Percentiles rank a stretch among this genome's conserved stretches.
Conservation (phyloP, 2,888 invertebrate species). For the Euplagia quadripunctaria region DNA sequence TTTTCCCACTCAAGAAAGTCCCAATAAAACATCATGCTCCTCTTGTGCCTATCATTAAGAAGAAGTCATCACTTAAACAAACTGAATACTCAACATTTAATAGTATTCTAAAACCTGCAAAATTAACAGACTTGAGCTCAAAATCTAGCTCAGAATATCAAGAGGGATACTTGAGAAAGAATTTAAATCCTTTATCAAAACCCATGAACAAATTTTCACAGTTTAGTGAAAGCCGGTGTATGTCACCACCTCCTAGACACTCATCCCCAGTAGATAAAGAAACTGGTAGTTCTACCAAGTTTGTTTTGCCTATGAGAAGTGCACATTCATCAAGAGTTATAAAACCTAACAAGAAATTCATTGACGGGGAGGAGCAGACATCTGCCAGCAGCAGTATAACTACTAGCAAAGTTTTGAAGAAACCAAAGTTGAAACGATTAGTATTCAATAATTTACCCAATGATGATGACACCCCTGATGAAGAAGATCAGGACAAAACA, state of each 20-base stretch:
- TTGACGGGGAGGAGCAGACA: slow-evolving; percentile 89
- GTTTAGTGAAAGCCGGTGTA: slow-evolving; percentile 79
- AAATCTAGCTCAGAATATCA: slow-evolving; percentile 85
- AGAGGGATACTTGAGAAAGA: slow-evolving; percentile 81
- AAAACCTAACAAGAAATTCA: slow-evolving; percentile 95
- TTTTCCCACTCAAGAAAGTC: slow-evolving; percentile 86
- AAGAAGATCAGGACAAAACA: slow-evolving; percentile 70
- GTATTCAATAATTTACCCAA: slow-evolving; percentile 81
- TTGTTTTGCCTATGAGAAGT: slow-evolving; percentile 93
- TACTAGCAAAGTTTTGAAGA: slow-evolving; percentile 82
- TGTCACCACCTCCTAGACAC: slow-evolving; percentile 81
- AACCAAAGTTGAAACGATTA: slow-evolving; percentile 82
- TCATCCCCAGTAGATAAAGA: slow-evolving; percentile 78
- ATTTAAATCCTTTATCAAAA: slow-evolving; percentile 81
- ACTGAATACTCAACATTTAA: slow-evolving; percentile 87
- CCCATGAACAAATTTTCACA: slow-evolving; percentile 83
- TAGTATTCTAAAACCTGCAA: slow-evolving; percentile 89
- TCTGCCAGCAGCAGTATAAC: slow-evolving; percentile 62
- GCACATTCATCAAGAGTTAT: slow-evolving; percentile 95
- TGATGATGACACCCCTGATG: slow-evolving; percentile 67
- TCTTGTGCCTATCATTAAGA: slow-evolving; percentile 89
- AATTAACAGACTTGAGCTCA: slow-evolving; percentile 88
- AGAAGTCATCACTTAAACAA: slow-evolving; percentile 87
- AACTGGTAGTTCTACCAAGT: slow-evolving; percentile 82
- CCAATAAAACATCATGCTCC: slow-evolving; percentile 88